These are phyloP conservation scores for Melieria crassipennis DNA, from an alignment of 2,888 invertebrate species.

Conservation along the genomic window DNA sequence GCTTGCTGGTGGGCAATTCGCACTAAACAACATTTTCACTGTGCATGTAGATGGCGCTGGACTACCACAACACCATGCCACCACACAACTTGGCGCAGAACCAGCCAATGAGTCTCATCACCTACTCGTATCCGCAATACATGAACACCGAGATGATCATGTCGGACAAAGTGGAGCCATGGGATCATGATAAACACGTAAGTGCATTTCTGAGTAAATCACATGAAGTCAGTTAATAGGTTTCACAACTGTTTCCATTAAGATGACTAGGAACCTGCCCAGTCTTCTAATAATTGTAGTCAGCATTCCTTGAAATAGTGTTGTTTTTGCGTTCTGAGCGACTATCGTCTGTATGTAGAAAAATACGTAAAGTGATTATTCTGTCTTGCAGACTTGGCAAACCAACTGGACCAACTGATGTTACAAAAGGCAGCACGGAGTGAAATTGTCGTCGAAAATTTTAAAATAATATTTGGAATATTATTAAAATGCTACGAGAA, in stretches of 20 bases:
- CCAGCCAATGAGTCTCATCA: conserved; percentile 62
- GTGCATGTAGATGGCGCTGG: conserved; percentile 58
- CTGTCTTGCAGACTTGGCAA: conserved; percentile 60
- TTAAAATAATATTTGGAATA: conserved; percentile 27
- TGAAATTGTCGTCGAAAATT: conserved; percentile 32
- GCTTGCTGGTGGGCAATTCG: neutral
- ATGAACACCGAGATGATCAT: conserved; percentile 56
- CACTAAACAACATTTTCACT: neutral
- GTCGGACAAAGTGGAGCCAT: conserved; percentile 63
- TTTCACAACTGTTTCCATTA: no score
- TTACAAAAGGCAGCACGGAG: conserved; percentile 33
- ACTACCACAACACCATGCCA: conserved; percentile 62
- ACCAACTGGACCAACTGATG: conserved; percentile 62
- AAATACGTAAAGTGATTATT: neutral
- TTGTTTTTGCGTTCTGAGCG: neutral
- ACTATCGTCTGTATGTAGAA: neutral
- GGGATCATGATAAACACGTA: conserved; percentile 66
- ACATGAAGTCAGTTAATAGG: no score
- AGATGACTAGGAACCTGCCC: no score
- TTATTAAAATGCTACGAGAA: neutral
- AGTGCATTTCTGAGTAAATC: conserved; percentile 40
- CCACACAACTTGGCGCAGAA: conserved; percentile 57
- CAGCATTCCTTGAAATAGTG: neutral
- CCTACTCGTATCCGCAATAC: conserved; percentile 61
- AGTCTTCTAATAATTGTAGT: no score